phyloP scores from a whole-genome alignment of 2,113 vertebrate genomes.

The Microcebus murinus region DNA sequence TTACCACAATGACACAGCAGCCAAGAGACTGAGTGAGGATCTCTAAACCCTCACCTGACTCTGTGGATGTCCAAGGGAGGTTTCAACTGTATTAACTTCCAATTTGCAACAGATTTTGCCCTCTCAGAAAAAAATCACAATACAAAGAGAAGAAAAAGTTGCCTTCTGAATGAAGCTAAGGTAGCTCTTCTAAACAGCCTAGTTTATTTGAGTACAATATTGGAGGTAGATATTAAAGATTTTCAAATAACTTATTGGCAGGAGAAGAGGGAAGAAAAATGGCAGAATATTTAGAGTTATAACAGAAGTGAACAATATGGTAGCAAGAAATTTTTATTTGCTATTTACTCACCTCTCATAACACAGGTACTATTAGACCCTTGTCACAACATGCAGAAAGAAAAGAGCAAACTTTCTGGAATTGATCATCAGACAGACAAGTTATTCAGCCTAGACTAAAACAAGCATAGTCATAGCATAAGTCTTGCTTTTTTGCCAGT shows the following conservation, averaged over 20 bases:
- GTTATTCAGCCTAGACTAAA: neutral
- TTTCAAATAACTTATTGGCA: neutral
- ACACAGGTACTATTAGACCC: neutral
- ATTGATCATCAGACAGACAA: neutral
- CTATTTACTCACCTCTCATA: neutral
- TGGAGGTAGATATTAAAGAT: neutral
- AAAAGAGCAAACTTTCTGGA: neutral
- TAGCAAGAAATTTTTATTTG: neutral
- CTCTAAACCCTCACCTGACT: neutral
- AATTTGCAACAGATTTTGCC: neutral
- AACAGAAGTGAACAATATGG: neutral
- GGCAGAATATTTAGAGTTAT: neutral
- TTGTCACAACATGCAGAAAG: neutral
- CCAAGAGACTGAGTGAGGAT: neutral
- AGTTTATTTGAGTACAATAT: neutral
- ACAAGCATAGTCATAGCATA: neutral
- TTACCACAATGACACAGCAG: neutral
- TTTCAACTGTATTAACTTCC: neutral
- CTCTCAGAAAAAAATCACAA: neutral
- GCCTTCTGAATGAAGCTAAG: neutral
- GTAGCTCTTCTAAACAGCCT: neutral
- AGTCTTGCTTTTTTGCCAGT: neutral
- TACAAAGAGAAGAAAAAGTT: neutral
- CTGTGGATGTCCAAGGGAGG: neutral
- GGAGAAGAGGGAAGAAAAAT: slow-evolving; percentile 8